Conservation (phyloP, 2,113 vertebrate genomes). For the Taxidea taxus region DNA sequence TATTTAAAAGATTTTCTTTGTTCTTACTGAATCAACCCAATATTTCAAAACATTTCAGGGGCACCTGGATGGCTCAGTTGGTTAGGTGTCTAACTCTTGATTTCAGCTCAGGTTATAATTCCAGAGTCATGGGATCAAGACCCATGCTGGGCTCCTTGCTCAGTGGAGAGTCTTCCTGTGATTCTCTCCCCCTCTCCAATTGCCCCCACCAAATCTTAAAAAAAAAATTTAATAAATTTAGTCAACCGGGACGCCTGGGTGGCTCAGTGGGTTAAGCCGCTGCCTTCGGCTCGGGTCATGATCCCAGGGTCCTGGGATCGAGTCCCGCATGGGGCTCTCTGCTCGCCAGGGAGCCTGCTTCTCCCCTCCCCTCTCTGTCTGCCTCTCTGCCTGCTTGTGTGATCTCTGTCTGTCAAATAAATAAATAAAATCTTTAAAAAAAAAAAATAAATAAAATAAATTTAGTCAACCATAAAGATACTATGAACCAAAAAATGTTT, state of each 20-base stretch:
- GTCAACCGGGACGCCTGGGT: no score
- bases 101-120: background rate
- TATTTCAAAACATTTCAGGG: background rate
- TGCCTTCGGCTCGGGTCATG: no score
- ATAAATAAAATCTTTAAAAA: background rate
- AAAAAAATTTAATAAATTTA: background rate
- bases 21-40: background rate
- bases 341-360: no score
- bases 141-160: background rate
- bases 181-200: background rate
- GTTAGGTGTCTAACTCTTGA: background rate
- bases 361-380: no score
- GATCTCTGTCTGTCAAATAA: no score
- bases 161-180: background rate
- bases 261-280: no score
- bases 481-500: background rate
- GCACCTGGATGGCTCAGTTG: background rate
- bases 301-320: no score
- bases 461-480: background rate
- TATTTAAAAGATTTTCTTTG: background rate
- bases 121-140: background rate
- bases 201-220: background rate
- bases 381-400: no score
- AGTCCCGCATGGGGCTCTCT: no score
- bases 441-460: background rate